These are phyloP conservation scores for Ennomos erosarius DNA, from an alignment of 2,888 invertebrate species.

Conservation along the genomic window DNA sequence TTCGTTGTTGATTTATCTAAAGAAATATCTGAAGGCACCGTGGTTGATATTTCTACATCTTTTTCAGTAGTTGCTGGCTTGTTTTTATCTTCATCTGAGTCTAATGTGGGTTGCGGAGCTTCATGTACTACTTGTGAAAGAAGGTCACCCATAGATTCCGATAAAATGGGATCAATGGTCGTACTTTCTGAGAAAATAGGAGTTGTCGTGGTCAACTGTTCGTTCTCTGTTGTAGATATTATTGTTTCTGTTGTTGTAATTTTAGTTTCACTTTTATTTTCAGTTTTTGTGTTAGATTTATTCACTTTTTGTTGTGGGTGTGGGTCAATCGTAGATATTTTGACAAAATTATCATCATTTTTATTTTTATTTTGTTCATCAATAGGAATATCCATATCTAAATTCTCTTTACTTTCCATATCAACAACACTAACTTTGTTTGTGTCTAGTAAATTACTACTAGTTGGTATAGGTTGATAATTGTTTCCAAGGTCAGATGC, in stretches of 20 bases:
- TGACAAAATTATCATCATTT: conserved; percentile 63
- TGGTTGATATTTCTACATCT: conserved; percentile 44
- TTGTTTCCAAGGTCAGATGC: conserved; percentile 75
- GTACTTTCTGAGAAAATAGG: conserved; percentile 50
- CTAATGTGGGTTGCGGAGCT: conserved; percentile 55
- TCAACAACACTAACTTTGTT: conserved; percentile 57
- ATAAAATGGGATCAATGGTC: conserved; percentile 71
- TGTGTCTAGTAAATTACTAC: conserved; percentile 64
- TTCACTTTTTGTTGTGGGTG: conserved; percentile 47
- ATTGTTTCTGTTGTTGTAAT: conserved; percentile 35
- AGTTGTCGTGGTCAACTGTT: conserved; percentile 41
- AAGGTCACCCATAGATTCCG: conserved; percentile 79
- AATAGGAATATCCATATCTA: conserved; percentile 70
- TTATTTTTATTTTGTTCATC: conserved; percentile 43
- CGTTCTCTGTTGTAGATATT: conserved; percentile 40
- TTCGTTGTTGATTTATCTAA: conserved; percentile 26
- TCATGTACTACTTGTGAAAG: conserved; percentile 78
- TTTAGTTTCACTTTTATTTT: conserved; percentile 29
- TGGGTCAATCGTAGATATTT: conserved; percentile 75
- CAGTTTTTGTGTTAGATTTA: conserved; percentile 26
- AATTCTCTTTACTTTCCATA: conserved; percentile 76
- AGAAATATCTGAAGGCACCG: conserved; percentile 30
- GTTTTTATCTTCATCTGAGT: conserved; percentile 38
- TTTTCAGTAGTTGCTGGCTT: conserved; percentile 48
- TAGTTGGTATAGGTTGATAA: conserved; percentile 68